Conservation (phyloP, 1,140 invertebrate species). For the Drosophila persimilis region DNA sequence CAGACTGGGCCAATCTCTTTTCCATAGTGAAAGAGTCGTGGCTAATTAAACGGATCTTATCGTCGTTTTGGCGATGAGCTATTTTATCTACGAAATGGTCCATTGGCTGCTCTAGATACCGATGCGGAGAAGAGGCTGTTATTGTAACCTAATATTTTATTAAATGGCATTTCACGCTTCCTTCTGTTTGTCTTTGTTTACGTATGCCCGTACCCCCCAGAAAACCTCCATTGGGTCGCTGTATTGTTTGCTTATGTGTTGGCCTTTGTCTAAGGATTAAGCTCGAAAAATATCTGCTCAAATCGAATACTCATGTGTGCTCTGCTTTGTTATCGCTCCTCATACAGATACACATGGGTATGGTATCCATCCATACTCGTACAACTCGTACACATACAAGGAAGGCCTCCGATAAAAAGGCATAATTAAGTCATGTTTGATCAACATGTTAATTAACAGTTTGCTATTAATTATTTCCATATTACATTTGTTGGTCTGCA, state of each 20-base stretch:
- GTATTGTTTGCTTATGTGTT: conserved; percentile 63
- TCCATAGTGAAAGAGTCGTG: conserved; percentile 41
- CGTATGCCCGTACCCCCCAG: conserved; percentile 5
- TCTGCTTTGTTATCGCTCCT: conserved; percentile 36
- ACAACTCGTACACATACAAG: conserved; percentile 17
- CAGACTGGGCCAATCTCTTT: not conserved
- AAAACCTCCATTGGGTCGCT: conserved; percentile 17
- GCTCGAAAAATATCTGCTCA: conserved; percentile 62
- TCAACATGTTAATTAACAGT: conserved; percentile 80
- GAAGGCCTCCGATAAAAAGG: conserved; percentile 58
- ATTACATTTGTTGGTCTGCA: conserved; percentile 46
- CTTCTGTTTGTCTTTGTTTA: conserved; percentile 45
- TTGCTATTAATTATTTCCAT: conserved; percentile 77
- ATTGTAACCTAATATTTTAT: conserved; percentile 74
- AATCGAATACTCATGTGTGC: conserved; percentile 62
- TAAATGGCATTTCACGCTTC: conserved; percentile 72
- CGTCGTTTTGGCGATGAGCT: conserved; percentile 33
- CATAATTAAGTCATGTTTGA: conserved; percentile 79
- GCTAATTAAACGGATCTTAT: conserved; percentile 72
- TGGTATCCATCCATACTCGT: conserved; percentile 9
- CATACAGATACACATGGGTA: conserved; percentile 1
- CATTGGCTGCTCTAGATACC: conserved; percentile 36
- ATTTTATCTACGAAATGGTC: conserved; percentile 69
- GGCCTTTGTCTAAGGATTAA: conserved; percentile 69
- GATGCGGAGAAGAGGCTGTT: conserved; percentile 38